Base-by-base conservation (phyloP, 2,888 invertebrate species). In the Branchipolynoe longqiensis region DNA sequence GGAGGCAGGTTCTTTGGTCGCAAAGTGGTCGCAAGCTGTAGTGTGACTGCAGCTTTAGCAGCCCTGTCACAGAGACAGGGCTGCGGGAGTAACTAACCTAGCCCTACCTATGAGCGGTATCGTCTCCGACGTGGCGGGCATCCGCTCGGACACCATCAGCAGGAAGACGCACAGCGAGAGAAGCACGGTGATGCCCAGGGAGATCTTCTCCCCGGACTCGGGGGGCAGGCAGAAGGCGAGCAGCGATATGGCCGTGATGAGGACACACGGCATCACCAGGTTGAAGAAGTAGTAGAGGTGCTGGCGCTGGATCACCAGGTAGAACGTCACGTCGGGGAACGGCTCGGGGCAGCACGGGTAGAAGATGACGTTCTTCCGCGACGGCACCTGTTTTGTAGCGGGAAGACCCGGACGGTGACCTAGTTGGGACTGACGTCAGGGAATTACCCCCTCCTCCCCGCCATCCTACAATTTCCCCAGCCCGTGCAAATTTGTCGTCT, bases 31-130 rank as follows among this genome's bases (percentile, higher is more conserved):
- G n/a, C n/a, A n/a, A n/a, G n/a, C n/a, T n/a, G n/a, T n/a, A n/a
- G n/a, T n/a, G n/a, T n/a, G n/a, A n/a, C n/a, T n/a, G n/a, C n/a
- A n/a, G n/a, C n/a, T n/a, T n/a, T n/a, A n/a, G n/a, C n/a, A n/a
- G n/a, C n/a, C n/a, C n/a, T n/a, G n/a, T n/a, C n/a, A n/a, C n/a
- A n/a, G n/a, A n/a, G n/a, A n/a, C n/a, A n/a, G n/a, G n/a, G n/a
- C n/a, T n/a, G n/a, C n/a, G n/a, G n/a, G n/a, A n/a, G n/a, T n/a
- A n/a, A n/a, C n/a, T n/a, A n/a, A n/a, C n/a, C n/a, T n/a, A n/a
- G n/a, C 18, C 78, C 12, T 18, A 87, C 87, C 87, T 85, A 87
- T 73, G 14, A 85, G 56, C n/a, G 87, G 87, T 8, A 87, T 83
- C 22, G 78, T 73, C 28, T 87, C 86, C 0, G 87, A 86, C 22